Evolutionary conservation across 2,113 vertebrate genomes (phyloP).

Genomic region (Gymnarchus niloticus): DNA sequence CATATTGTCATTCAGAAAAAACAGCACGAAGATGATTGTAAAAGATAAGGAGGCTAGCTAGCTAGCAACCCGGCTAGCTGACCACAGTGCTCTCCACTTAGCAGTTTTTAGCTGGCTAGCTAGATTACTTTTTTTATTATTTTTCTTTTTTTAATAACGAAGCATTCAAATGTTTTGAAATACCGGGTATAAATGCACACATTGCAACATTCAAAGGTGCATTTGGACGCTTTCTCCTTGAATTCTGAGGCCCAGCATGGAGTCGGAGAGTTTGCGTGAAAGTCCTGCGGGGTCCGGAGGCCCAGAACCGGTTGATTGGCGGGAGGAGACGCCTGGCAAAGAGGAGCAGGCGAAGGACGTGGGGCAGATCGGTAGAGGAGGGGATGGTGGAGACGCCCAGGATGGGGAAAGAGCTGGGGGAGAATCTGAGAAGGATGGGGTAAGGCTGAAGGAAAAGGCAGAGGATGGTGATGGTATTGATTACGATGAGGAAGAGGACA

Average conservation of each 20-base stretch:
- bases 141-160: neutral
- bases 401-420: conserved; percentile 28
- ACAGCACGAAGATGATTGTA: neutral
- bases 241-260: conserved; percentile 51
- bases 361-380: conserved; percentile 29
- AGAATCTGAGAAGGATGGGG: conserved; percentile 24
- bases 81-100: neutral
- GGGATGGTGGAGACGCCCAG: conserved; percentile 34
- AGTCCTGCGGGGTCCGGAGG: conserved; percentile 50
- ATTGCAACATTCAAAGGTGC: neutral
- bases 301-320: conserved; percentile 29
- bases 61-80: conserved; percentile 11
- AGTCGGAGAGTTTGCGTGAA: conserved; percentile 55
- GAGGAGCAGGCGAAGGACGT: conserved; percentile 42
- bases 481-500: conserved; percentile 43
- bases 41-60: conserved; percentile 11
- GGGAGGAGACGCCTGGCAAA: conserved; percentile 54
- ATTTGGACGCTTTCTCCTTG: neutral
- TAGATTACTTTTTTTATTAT: neutral
- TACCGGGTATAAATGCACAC: neutral
- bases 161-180: neutral
- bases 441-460: neutral
- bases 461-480: neutral
- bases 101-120: neutral
- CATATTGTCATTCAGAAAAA: neutral